Evolutionary conservation across 1,140 invertebrate genomes (phyloP).

Genomic region (Penaeus vannamei): DNA sequence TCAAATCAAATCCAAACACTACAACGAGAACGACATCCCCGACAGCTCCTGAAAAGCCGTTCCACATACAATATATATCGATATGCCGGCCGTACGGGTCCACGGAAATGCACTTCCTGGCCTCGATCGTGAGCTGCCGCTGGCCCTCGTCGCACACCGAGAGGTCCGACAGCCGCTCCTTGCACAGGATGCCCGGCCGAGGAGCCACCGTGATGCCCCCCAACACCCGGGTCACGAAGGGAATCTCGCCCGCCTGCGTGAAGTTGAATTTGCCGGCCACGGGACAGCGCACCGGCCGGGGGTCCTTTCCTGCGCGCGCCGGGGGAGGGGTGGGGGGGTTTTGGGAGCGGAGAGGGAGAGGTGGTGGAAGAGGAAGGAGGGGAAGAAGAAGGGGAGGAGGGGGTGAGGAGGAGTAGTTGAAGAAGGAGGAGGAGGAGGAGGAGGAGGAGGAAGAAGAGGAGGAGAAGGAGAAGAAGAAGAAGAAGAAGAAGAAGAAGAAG

Average conservation of each 20-base stretch:
- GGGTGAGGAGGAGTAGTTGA: background rate
- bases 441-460: background rate
- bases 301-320: slow-evolving; percentile 83
- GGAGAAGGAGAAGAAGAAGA: too few relatives aligned
- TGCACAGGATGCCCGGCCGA: slow-evolving; percentile 74
- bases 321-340: background rate
- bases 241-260: slow-evolving; percentile 79
- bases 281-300: slow-evolving; percentile 92
- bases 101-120: slow-evolving; percentile 76
- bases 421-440: too few relatives aligned
- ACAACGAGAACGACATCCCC: too few relatives aligned
- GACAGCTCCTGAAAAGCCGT: background rate
- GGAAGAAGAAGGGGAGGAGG: background rate
- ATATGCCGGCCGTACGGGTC: slow-evolving; percentile 76
- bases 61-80: slow-evolving; percentile 73
- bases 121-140: slow-evolving; percentile 75
- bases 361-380: background rate
- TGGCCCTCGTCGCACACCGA: slow-evolving; percentile 74
- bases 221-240: slow-evolving; percentile 74
- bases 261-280: slow-evolving; percentile 97
- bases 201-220: slow-evolving; percentile 77
- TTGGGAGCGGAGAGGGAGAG: background rate
- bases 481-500: background rate
- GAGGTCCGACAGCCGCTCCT: slow-evolving; percentile 75
- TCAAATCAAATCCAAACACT: too few relatives aligned